Evolutionary conservation across 2,113 vertebrate genomes (phyloP), one percentile per base, ranked within the genome.

Genomic region (Apodemus sylvaticus): DNA sequence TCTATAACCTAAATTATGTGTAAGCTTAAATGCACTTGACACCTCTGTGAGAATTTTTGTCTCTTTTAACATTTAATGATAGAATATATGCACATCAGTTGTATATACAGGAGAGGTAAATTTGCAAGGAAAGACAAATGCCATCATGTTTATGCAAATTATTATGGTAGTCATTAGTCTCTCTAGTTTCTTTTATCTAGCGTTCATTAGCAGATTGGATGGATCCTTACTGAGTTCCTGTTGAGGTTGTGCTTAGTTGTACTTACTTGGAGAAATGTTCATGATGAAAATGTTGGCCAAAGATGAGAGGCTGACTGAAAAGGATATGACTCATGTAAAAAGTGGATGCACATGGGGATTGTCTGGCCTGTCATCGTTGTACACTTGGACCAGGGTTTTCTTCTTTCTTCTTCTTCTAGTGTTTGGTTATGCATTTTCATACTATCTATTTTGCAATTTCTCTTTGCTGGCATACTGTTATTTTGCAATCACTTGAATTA

Each of bases 401-500:
- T 39, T 20, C 66, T 13, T 71, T 20, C 17, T 71, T 20, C 29
- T 85, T 81, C 68, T 39, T 26, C 74, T 16, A 1, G 45, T 66
- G 55, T 70, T 89, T 68, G n/a, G 24, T 66, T 81, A 20, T 24
- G 1, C n/a, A 9, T 82, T 91, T 93, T 89, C 34, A 48, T 79
- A 68, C 58, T 68, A 73, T 12, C 5, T 53, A 5, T 5, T 42
- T 31, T 87, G 51, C 17, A 88, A 60, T 90, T 73, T 48, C 12
- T 51, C 19, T 81, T 64, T 87, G 81, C 53, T 68, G 36, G 4
- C n/a, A n/a, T 87, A 31, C 14, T 88, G 4, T 68, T 93, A 77
- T 92, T 93, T 96, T 96, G 42, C 10, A 82, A 53, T 95, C 14
- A 19, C 31, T 77, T 82, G 62, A 87, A 92, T 95, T 92, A 70